A percentile compares a stretch with the other conserved stretches of the same genome.
phyloP scores from a whole-genome alignment of 2,797 vertebrate species.

The Pipistrellus pygmaeus region DNA sequence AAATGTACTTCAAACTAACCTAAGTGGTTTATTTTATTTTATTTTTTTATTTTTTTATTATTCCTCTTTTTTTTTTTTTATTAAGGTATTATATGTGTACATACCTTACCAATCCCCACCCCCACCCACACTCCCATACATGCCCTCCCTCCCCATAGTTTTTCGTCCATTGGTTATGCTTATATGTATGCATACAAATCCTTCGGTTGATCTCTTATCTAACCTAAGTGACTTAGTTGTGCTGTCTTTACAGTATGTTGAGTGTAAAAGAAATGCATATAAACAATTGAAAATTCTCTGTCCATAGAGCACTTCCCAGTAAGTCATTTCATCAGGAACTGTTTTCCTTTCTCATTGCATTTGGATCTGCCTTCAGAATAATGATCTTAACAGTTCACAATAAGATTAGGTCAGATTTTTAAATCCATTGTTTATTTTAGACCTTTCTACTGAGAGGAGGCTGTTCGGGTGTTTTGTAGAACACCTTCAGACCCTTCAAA shows the following conservation, averaged over 20 bases:
- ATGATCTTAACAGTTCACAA: not conserved
- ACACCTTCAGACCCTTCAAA: not conserved
- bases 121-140: too few relatives aligned
- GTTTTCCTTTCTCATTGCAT: not conserved
- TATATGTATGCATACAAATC: too few relatives aligned
- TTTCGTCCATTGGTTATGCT: too few relatives aligned
- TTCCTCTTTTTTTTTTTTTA: too few relatives aligned
- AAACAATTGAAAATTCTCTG: not conserved
- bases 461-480: not conserved
- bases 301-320: not conserved
- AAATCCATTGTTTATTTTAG: not conserved
- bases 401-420: not conserved
- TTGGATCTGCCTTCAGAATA: not conserved
- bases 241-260: not conserved
- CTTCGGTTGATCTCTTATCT: too few relatives aligned
- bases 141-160: too few relatives aligned
- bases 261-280: not conserved
- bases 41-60: too few relatives aligned
- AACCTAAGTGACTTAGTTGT: not conserved
- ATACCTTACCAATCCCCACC: too few relatives aligned
- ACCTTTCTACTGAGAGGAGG: not conserved
- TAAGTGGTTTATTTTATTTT: too few relatives aligned
- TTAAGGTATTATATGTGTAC: too few relatives aligned
- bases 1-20: not conserved
- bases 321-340: too few relatives aligned